phyloP scores from a whole-genome alignment of 2,113 vertebrate genomes.

The Gallinago paraguaiae region DNA sequence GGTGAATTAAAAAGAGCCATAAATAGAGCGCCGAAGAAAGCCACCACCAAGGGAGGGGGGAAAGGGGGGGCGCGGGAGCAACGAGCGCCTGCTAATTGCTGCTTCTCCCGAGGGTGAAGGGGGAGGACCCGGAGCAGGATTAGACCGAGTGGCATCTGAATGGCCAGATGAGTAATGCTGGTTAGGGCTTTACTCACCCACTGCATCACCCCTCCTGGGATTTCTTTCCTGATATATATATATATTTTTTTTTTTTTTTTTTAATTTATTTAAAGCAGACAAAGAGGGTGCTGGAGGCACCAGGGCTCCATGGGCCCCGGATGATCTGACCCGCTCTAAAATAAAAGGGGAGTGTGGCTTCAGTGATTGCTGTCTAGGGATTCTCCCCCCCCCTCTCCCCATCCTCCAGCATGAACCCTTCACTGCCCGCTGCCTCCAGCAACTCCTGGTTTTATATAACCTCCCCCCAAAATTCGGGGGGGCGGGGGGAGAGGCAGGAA shows the following conservation, averaged over 20 bases:
- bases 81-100: background rate
- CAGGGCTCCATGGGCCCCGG: accelerated
- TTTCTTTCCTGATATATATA: background rate
- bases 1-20: background rate
- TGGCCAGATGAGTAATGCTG: background rate
- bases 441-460: background rate
- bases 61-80: background rate
- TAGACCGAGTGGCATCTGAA: background rate
- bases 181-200: background rate
- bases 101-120: background rate
- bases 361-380: background rate
- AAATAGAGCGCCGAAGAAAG: background rate
- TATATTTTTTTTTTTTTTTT: background rate
- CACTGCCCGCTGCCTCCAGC: accelerated
- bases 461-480: background rate
- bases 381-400: background rate
- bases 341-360: background rate
- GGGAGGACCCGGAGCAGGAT: background rate
- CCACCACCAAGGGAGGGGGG: background rate
- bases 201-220: background rate
- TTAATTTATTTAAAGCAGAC: background rate
- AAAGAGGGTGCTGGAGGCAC: constrained; percentile 10
- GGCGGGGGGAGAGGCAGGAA: background rate
- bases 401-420: background rate
- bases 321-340: background rate